Evolutionary conservation across 2,113 vertebrate genomes (phyloP).

Genomic region (Myotis yumanensis): DNA sequence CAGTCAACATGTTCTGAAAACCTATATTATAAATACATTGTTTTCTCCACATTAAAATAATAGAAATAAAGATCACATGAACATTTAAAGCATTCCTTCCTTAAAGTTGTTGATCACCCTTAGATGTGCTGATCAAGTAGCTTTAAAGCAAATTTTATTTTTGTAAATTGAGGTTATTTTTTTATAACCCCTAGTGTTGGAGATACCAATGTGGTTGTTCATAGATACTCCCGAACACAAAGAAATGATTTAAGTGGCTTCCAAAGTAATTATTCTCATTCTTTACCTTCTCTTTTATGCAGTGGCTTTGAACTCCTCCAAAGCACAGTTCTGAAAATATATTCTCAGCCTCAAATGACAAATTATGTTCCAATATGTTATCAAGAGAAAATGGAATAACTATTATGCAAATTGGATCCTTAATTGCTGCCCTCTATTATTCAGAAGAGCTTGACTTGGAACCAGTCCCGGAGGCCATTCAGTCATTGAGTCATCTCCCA

Average conservation of each 20-base stretch:
- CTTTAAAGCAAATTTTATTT: not conserved
- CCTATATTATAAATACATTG: not conserved
- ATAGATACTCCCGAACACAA: not conserved
- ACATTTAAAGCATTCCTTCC: not conserved
- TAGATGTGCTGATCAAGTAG: not conserved
- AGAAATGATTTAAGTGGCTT: not conserved
- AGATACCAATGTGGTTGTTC: not conserved
- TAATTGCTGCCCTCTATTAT: constrained; percentile 18
- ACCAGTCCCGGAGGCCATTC: not conserved
- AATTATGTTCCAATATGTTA: constrained; percentile 54
- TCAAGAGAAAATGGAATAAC: constrained; percentile 44
- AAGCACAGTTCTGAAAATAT: not conserved
- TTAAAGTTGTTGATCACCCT: not conserved
- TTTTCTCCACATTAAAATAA: not conserved
- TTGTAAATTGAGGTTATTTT: not conserved
- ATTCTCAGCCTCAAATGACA: constrained; percentile 24
- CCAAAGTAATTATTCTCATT: not conserved
- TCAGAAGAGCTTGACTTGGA: constrained; percentile 42
- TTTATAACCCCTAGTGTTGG: not conserved
- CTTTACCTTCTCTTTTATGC: not conserved
- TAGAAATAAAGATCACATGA: not conserved
- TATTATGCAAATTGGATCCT: not conserved
- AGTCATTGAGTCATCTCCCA: not conserved
- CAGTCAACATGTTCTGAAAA: not conserved
- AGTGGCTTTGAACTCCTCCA: not conserved